Percentiles rank a stretch among this genome's conserved stretches.
phyloP scores from a whole-genome alignment of 2,113 vertebrate species.

The Brachyhypopomus occidentalis region DNA sequence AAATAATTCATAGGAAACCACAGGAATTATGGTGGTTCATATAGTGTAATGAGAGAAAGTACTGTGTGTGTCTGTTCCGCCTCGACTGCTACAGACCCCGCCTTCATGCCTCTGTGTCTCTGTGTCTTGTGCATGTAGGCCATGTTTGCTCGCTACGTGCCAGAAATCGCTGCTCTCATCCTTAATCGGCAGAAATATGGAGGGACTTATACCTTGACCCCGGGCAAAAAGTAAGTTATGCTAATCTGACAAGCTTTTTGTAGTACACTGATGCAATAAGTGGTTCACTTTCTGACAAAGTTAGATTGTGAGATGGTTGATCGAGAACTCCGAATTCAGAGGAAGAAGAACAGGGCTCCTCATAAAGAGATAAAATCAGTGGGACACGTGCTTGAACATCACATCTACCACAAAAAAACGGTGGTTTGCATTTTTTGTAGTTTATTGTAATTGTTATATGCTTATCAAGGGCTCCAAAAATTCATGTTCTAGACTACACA shows the following conservation, averaged over 20 bases:
- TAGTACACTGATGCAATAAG: too few species aligned
- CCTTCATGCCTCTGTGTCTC: conserved; percentile 86
- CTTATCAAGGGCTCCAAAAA: too few species aligned
- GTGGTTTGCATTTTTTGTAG: too few species aligned
- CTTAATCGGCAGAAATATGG: conserved; percentile 98
- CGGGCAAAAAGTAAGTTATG: conserved; percentile 94
- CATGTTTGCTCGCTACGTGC: conserved; percentile 98
- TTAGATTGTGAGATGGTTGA: too few species aligned
- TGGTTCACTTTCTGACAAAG: too few species aligned
- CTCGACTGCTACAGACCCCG: conserved; percentile 74
- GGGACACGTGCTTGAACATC: too few species aligned
- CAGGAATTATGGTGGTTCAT: conserved; percentile 99
- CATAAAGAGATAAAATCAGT: too few species aligned
- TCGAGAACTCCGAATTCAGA: too few species aligned
- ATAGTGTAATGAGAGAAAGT: conserved; percentile 97
- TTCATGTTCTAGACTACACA: too few species aligned
- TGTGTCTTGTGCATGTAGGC: conserved; percentile 94
- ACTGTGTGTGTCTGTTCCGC: conserved; percentile 83
- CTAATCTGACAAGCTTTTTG: conserved; percentile 13
- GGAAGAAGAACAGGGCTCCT: too few species aligned
- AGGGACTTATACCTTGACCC: conserved; percentile 92
- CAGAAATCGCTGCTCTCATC: conserved; percentile 98
- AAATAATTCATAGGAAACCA: conserved; percentile 99
- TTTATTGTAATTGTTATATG: too few species aligned
- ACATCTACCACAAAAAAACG: too few species aligned